Evolutionary conservation across 2,888 invertebrate genomes (phyloP).

Genomic region (Torymus texanus): DNA sequence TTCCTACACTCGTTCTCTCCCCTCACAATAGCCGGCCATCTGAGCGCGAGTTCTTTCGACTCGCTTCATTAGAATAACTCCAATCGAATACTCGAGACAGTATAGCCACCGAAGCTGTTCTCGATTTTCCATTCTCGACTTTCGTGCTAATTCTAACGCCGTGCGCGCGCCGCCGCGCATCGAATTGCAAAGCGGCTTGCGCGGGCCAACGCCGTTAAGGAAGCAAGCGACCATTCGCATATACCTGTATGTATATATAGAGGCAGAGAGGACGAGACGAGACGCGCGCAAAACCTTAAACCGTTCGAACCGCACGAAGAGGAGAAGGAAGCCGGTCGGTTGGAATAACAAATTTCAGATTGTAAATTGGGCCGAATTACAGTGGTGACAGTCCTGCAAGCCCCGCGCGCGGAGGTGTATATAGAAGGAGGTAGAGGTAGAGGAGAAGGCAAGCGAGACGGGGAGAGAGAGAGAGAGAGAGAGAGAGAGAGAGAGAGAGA

Average conservation of each 20-base stretch:
- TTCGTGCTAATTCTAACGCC: slow-evolving; percentile 54
- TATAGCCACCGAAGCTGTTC: neutral
- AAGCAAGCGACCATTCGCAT: slow-evolving; percentile 20
- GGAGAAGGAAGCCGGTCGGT: slow-evolving; percentile 44
- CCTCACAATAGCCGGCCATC: too few species aligned
- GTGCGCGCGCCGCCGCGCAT: slow-evolving; percentile 39
- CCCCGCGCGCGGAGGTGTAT: neutral
- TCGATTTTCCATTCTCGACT: slow-evolving; percentile 51
- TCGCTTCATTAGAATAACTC: slow-evolving; percentile 54
- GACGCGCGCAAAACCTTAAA: slow-evolving; percentile 29
- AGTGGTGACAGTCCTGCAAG: slow-evolving; percentile 27
- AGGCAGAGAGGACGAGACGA: neutral
- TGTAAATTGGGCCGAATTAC: slow-evolving; percentile 55
- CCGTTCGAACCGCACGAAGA: slow-evolving; percentile 14
- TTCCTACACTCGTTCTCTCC: too few species aligned
- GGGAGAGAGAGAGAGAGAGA: too few species aligned
- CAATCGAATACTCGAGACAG: slow-evolving; percentile 35
- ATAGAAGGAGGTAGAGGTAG: neutral
- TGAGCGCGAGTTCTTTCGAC: too few species aligned
- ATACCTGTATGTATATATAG: neutral
- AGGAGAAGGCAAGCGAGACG: slow-evolving; percentile 1
- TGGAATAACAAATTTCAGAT: slow-evolving; percentile 59
- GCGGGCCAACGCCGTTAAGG: slow-evolving; percentile 39
- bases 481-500: too few species aligned
- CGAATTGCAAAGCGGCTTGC: slow-evolving; percentile 57